These are phyloP conservation scores for Eretmocerus hayati DNA, from an alignment of 2,888 invertebrate species.

Conservation along the genomic window DNA sequence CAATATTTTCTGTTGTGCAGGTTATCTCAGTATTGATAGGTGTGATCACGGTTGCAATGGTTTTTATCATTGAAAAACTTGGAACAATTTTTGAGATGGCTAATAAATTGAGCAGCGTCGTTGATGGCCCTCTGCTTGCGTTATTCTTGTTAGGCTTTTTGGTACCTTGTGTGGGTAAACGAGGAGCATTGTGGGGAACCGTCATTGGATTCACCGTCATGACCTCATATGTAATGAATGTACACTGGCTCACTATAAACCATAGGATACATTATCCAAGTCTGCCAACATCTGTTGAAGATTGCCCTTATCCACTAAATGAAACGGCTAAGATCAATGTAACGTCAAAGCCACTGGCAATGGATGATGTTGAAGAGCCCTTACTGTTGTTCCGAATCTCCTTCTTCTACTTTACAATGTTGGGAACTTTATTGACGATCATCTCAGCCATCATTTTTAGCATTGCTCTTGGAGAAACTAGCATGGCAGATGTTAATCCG, in stretches of 20 bases:
- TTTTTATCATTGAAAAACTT: slow-evolving; percentile 57
- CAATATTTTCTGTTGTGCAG: slow-evolving; percentile 31
- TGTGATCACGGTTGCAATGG: slow-evolving; percentile 48
- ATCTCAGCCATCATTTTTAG: slow-evolving; percentile 57
- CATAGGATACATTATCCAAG: slow-evolving; percentile 24
- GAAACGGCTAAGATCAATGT: slow-evolving; percentile 20
- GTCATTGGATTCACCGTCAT: slow-evolving; percentile 31
- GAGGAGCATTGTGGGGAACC: slow-evolving; percentile 54
- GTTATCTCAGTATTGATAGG: slow-evolving; percentile 51
- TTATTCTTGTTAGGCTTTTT: slow-evolving; percentile 63
- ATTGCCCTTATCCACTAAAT: slow-evolving; percentile 27
- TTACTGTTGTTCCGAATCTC: slow-evolving; percentile 56
- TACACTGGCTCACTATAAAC: slow-evolving; percentile 31
- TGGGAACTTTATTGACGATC: slow-evolving; percentile 53
- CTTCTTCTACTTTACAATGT: slow-evolving; percentile 61
- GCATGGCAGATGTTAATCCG: slow-evolving; percentile 51
- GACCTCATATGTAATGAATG: slow-evolving; percentile 33
- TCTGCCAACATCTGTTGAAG: slow-evolving; percentile 27
- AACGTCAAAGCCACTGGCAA: neutral
- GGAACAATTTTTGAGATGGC: slow-evolving; percentile 62
- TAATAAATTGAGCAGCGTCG: slow-evolving; percentile 57
- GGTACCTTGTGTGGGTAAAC: slow-evolving; percentile 53
- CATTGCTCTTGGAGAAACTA: slow-evolving; percentile 52
- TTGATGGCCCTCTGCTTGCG: slow-evolving; percentile 62
- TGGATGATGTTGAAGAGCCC: slow-evolving; percentile 35